Conservation (phyloP, 2,113 vertebrate species). For the Carassius auratus region DNA sequence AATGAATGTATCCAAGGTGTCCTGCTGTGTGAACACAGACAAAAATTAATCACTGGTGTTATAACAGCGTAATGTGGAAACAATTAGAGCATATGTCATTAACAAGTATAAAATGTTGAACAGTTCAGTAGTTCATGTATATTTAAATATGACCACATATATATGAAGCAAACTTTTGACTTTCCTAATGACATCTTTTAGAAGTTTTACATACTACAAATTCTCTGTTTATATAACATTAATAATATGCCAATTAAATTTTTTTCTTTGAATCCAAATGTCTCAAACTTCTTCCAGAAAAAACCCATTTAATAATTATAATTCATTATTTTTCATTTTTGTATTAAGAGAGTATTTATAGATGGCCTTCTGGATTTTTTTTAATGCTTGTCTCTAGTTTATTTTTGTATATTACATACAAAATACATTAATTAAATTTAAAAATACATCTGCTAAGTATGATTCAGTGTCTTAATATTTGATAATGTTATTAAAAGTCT, state of each 20-base stretch:
- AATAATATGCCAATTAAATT: not conserved
- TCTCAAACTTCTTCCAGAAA: not conserved
- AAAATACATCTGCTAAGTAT: not conserved
- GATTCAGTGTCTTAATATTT: not conserved
- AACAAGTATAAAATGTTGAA: not conserved
- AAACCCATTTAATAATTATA: not conserved
- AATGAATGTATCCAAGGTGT: constrained; percentile 14
- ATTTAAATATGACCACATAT: not conserved
- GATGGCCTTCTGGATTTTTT: not conserved
- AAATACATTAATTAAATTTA: not conserved
- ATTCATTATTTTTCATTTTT: not conserved
- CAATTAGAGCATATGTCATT: constrained; percentile 6
- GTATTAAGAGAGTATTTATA: not conserved
- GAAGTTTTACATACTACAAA: not conserved
- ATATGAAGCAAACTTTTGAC: not conserved
- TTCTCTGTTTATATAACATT: not conserved
- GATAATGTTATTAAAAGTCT: not conserved
- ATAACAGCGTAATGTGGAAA: not conserved
- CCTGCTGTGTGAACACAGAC: constrained; percentile 11
- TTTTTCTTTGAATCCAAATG: not conserved
- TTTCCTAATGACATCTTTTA: not conserved
- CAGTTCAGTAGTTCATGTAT: not conserved
- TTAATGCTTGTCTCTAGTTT: not conserved
- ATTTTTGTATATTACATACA: not conserved
- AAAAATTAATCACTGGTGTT: constrained; percentile 19